Evolutionary conservation across 2,797 vertebrate genomes (phyloP), one percentile per base, ranked within the genome.

Genomic region (Pseudomugil tenellus): DNA sequence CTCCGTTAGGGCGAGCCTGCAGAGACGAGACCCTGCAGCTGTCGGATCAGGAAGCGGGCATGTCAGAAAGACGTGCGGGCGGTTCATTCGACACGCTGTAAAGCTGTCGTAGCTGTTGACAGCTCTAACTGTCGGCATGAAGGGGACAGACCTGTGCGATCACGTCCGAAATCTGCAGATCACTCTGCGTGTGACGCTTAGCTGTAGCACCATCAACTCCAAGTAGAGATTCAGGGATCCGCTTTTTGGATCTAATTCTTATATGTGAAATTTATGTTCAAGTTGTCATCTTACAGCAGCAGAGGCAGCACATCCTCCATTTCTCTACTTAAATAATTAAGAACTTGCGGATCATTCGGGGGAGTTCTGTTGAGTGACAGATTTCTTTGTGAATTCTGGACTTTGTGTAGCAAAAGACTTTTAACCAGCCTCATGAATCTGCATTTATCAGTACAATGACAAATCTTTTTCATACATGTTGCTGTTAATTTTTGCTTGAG

Each of bases 1-100:
- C 86, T 90, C 63, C 7, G 74, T 71, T 59, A 12, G 61, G 55
- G 59, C 41, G 13, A 58, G 78, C 61, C 60, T 41, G 65, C 59
- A 67, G 86, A 76, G 88, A 88, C 48, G 53, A 71, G 82, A 88
- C 46, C 69, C 75, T 53, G 62, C 4, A 29, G 81, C 81, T 78
- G 70, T 77, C 79, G 29, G 68, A 65, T 58, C 63, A 43, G 76
- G 60, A 74, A 63, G 72, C 51, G 0, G 74, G 26, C 70, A 12
- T 49, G 21, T 53, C 32, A 58, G 28, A 52, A 57, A 58, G 64
- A 77, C 13, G 70, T 59, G 70, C 10, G 49, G 66, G 69, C 58
- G 16, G 69, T 61, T 72, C 68, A 34, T 76, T 75, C 70, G 68
- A 76, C 78, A 74, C 70, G 17, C 62, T 48, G 51, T 72, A 57